Percentiles rank a stretch among this genome's conserved stretches.
Evolutionary conservation across 2,113 vertebrate genomes (phyloP).

Genomic region (Gavia stellata): DNA sequence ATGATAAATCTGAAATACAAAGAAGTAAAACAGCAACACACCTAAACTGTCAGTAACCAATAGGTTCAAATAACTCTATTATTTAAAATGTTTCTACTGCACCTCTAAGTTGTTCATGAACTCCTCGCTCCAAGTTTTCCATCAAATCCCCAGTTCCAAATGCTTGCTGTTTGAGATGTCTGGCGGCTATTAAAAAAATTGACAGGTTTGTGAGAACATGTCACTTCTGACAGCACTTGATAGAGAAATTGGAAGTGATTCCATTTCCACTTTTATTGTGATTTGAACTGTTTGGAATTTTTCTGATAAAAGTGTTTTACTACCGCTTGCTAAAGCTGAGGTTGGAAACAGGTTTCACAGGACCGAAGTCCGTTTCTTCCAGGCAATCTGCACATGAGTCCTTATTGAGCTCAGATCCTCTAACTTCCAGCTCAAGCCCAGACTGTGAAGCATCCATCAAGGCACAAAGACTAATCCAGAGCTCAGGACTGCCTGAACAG

Average conservation of each 20-base stretch:
- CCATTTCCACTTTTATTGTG: not conserved
- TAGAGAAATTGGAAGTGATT: not conserved
- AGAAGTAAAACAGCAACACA: not conserved
- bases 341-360: not conserved
- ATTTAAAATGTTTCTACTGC: not conserved
- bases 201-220: not conserved
- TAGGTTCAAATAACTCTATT: not conserved
- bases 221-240: not conserved
- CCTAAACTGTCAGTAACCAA: not conserved
- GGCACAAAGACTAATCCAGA: not conserved
- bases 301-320: not conserved
- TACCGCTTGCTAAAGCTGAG: not conserved
- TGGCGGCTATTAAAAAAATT: not conserved
- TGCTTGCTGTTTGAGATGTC: not conserved
- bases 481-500: not conserved
- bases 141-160: not conserved
- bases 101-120: not conserved
- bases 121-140: not conserved
- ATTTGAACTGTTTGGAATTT: not conserved
- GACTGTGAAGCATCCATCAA: not conserved
- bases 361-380: not conserved
- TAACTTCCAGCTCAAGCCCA: not conserved
- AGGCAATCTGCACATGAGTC: fast-evolving
- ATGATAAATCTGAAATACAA: not conserved
- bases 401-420: not conserved